Conservation (phyloP, 2,113 vertebrate species). For the Tetraodon nigroviridis region DNA sequence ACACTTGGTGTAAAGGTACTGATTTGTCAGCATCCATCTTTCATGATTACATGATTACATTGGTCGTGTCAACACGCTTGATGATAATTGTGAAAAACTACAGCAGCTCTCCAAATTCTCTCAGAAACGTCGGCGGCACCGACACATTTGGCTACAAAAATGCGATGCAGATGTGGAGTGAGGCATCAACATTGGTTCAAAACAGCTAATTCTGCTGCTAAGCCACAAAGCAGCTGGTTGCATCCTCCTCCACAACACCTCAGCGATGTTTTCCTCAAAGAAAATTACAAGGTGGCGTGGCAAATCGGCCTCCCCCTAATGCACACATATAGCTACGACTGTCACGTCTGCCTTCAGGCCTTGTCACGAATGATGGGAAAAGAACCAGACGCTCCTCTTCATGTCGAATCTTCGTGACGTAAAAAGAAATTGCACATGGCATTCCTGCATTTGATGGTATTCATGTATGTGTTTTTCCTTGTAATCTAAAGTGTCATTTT, state of each 20-base stretch:
- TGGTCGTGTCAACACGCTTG: too few species aligned
- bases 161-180: too few species aligned
- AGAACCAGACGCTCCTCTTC: conserved; percentile 31
- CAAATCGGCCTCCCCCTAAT: conserved; percentile 41
- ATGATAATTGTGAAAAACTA: too few species aligned
- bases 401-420: conserved; percentile 1
- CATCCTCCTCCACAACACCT: conserved; percentile 40
- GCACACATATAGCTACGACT: conserved; percentile 41
- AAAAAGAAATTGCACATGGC: conserved; percentile 9
- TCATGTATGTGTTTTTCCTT: not conserved
- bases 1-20: too few species aligned
- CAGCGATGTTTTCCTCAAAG: conserved; percentile 24
- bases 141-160: too few species aligned
- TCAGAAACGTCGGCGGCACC: too few species aligned
- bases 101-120: too few species aligned
- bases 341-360: conserved; percentile 24
- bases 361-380: conserved; percentile 39
- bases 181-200: too few species aligned
- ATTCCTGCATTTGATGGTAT: conserved; percentile 15
- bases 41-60: too few species aligned
- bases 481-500: conserved; percentile 11
- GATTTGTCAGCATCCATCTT: too few species aligned
- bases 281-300: conserved; percentile 39
- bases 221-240: conserved; percentile 17
- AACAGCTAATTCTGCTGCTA: conserved; percentile 2